Evolutionary conservation across 2,888 invertebrate species (phyloP).

Genomic region (Conomelus anceps): DNA sequence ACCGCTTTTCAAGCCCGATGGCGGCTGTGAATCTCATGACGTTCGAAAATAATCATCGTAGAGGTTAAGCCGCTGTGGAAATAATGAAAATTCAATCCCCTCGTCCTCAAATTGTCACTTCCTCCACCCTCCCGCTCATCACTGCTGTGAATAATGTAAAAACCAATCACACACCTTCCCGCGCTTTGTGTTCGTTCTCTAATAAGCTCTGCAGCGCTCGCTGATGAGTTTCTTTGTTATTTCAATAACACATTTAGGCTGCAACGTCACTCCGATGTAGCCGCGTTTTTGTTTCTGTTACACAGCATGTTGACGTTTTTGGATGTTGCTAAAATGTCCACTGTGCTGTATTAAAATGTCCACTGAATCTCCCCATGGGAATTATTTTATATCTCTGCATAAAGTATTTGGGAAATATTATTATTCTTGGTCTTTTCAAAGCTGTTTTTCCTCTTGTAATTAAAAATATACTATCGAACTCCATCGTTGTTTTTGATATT

Average conservation of each 20-base stretch:
- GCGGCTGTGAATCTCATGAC: constrained; percentile 1
- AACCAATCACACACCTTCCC: constrained; percentile 22
- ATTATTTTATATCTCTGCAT: not conserved
- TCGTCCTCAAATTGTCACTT: constrained; percentile 3
- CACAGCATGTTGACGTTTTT: not conserved
- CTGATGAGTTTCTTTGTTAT: constrained; percentile 18
- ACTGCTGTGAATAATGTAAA: constrained; percentile 24
- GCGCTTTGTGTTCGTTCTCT: constrained; percentile 9
- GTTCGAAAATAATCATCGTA: constrained; percentile 22
- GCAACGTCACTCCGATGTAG: not conserved
- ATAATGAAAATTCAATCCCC: constrained; percentile 26
- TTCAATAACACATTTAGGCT: constrained; percentile 12
- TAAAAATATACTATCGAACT: too few species aligned
- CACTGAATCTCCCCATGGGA: not conserved
- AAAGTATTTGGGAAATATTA: not conserved
- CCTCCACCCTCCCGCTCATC: not conserved
- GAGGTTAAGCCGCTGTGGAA: constrained; percentile 21
- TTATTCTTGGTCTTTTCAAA: too few species aligned
- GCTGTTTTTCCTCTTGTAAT: too few species aligned
- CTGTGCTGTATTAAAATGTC: not conserved
- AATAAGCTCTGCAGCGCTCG: constrained; percentile 7
- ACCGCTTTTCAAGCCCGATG: too few species aligned
- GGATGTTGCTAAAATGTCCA: not conserved
- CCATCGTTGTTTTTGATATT: too few species aligned
- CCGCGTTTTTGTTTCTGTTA: not conserved